Evolutionary conservation across 2,113 vertebrate species (phyloP).

Genomic region (Antechinus stuartii): DNA sequence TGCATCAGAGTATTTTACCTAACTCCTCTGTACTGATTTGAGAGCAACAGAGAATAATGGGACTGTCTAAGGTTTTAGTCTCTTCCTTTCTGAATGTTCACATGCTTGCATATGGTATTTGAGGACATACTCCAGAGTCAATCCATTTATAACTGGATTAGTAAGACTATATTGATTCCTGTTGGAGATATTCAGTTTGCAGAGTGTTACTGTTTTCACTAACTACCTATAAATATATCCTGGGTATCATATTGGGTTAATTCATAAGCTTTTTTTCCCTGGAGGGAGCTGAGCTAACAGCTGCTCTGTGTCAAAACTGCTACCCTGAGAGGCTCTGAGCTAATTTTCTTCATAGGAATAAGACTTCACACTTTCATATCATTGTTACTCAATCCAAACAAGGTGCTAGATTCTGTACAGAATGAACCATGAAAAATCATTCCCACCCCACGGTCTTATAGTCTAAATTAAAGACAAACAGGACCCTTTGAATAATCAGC

Average conservation of each 20-base stretch:
- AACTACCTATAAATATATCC: constrained; percentile 71
- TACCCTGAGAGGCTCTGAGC: constrained; percentile 16
- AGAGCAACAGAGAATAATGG: constrained; percentile 56
- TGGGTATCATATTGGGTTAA: constrained; percentile 56
- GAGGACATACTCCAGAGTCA: constrained; percentile 58
- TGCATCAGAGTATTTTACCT: constrained; percentile 64
- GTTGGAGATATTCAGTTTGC: constrained; percentile 51
- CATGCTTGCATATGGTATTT: constrained; percentile 47
- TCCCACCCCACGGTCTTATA: constrained; percentile 3
- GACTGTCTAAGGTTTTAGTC: constrained; percentile 39
- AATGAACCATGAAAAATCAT: constrained; percentile 27
- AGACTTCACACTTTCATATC: constrained; percentile 50
- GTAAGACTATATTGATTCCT: constrained; percentile 44
- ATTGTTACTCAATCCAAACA: constrained; percentile 41
- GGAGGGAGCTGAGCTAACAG: constrained; percentile 21
- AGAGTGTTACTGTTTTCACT: constrained; percentile 63
- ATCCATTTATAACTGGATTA: constrained; percentile 51
- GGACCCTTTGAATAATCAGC: constrained; percentile 42
- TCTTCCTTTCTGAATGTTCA: constrained; percentile 43
- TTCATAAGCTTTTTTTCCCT: constrained; percentile 32
- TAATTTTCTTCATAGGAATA: constrained; percentile 55
- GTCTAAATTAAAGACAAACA: constrained; percentile 17
- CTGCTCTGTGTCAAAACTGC: constrained; percentile 53
- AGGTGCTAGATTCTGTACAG: constrained; percentile 29
- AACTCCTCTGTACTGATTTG: constrained; percentile 54